A percentile compares a stretch with the other conserved stretches of the same genome.
Evolutionary conservation across 2,113 vertebrate species (phyloP).

Genomic region (Lagopus muta): DNA sequence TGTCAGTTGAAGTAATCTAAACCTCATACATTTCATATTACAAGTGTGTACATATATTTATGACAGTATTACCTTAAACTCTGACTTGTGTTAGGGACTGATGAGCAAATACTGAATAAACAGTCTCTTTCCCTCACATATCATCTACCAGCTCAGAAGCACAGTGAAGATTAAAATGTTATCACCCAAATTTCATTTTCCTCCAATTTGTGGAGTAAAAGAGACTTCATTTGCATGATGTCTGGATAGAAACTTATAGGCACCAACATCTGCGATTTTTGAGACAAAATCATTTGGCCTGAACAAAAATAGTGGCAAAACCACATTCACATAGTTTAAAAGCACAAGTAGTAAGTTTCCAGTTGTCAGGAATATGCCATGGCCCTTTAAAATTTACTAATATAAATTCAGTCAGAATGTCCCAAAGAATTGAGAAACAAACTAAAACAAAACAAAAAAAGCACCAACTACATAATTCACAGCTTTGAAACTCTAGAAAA

Average conservation of each 20-base stretch:
- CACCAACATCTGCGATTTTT: neutral
- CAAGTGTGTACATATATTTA: neutral
- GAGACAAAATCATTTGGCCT: neutral
- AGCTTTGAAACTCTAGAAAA: neutral
- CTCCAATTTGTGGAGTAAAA: neutral
- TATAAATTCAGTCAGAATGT: neutral
- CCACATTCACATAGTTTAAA: accelerated
- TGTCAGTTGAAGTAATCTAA: neutral
- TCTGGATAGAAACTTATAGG: neutral
- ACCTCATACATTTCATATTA: neutral
- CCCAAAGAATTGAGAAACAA: neutral
- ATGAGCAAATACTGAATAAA: neutral
- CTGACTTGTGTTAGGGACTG: neutral
- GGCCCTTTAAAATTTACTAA: neutral
- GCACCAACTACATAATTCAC: accelerated
- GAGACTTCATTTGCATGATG: neutral
- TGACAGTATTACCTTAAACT: neutral
- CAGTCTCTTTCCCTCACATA: neutral
- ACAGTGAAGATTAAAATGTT: neutral
- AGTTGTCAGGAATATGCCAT: neutral
- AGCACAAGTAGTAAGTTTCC: neutral
- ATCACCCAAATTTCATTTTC: neutral
- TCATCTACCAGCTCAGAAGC: neutral
- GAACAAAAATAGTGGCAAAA: neutral
- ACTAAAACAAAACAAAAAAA: neutral